Conservation (phyloP, 2,797 vertebrate genomes). For the Mus minutoides region DNA sequence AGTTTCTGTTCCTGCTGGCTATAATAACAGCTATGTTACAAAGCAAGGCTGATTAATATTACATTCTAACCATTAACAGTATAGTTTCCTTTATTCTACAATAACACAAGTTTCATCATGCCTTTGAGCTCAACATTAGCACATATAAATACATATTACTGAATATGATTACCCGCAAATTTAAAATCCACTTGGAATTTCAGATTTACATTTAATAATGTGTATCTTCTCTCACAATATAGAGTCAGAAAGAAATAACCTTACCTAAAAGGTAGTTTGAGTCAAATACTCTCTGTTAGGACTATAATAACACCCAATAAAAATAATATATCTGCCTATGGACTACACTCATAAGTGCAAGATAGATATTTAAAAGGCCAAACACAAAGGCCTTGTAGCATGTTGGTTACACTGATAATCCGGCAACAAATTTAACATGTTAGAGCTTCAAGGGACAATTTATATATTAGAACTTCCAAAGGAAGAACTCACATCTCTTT, state of each 20-base stretch:
- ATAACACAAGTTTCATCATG: constrained; percentile 63
- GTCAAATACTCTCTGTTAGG: not conserved
- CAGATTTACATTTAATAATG: constrained; percentile 11
- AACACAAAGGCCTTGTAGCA: not conserved
- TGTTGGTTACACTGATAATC: not conserved
- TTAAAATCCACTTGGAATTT: constrained; percentile 66
- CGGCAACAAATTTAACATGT: not conserved
- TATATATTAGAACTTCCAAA: constrained; percentile 44
- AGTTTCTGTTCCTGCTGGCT: constrained; percentile 60
- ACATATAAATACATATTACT: constrained; percentile 69
- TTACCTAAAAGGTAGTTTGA: constrained; percentile 31
- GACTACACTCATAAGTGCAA: not conserved
- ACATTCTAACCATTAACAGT: constrained; percentile 52
- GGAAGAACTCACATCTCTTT: not conserved
- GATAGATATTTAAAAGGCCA: constrained; percentile 10
- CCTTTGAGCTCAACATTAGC: constrained; percentile 68
- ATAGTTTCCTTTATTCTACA: constrained; percentile 61
- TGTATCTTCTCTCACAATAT: not conserved
- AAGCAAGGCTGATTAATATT: constrained; percentile 49
- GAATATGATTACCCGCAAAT: constrained; percentile 66
- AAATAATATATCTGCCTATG: constrained; percentile 1
- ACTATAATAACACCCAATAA: not conserved
- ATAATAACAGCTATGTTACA: constrained; percentile 53
- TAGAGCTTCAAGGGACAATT: not conserved
- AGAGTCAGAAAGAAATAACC: not conserved